Evolutionary conservation across 2,888 invertebrate species (phyloP).

Genomic region (Archaeoteleia sp.): DNA sequence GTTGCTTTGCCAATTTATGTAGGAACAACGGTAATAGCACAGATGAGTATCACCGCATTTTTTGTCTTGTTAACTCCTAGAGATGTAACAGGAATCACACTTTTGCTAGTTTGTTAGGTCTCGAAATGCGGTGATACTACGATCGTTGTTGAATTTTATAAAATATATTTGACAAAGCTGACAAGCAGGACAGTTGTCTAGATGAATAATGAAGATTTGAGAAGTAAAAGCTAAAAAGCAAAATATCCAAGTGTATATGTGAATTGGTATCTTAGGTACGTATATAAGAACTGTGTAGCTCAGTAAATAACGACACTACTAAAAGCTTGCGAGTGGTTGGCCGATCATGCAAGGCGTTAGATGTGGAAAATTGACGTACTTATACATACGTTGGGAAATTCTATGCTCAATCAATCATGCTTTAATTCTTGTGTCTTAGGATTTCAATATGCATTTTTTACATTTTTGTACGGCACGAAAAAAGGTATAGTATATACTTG

Average conservation of each 20-base stretch:
- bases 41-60: no score
- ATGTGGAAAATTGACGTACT: constrained; percentile 9
- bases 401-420: no score
- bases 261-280: constrained; percentile 42
- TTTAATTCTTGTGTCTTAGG: no score
- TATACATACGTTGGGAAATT: constrained; percentile 3
- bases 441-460: no score
- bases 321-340: constrained; percentile 33
- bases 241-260: constrained; percentile 7
- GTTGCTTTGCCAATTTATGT: neutral
- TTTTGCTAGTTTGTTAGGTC: no score
- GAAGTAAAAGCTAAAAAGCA: constrained; percentile 21
- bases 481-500: no score
- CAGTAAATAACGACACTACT: constrained; percentile 22
- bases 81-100: no score
- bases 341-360: constrained; percentile 9
- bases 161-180: neutral
- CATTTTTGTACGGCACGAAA: no score
- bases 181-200: constrained; percentile 12
- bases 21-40: no score
- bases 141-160: no score
- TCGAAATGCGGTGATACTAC: no score
- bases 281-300: constrained; percentile 36
- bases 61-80: no score
- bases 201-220: constrained; percentile 13